Base-by-base conservation (phyloP, 2,797 vertebrate genomes). In the Margarornis squamiger region DNA sequence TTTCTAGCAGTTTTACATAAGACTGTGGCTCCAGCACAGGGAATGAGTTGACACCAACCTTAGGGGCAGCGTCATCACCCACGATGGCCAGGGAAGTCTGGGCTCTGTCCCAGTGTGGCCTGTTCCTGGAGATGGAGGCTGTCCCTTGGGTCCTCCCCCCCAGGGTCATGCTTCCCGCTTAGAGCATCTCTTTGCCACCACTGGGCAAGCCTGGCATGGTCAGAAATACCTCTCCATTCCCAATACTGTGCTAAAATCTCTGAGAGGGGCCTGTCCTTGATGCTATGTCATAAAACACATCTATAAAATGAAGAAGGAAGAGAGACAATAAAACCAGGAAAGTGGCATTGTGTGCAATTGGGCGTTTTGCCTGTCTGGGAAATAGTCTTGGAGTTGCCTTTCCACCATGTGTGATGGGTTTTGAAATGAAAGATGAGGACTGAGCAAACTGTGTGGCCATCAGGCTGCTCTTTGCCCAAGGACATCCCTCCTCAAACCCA, bases 401-500 rank as follows among this genome's bases (percentile, higher is more conserved):
- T 65, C 72, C 81, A 18, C 22, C 0, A 0, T 20, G 5, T 41
- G 46, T 88, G 91, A 85, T 21, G 73, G 76, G 87, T 73, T 93
- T 62, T 38, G 92, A 83, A 96, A 94, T 55, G 80, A 91, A 66
- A 49, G 45, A 55, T 93, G 92, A 75, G 80, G 85, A 29, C 76
- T 14, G 54, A 92, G 88, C 61, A 71, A 61, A 70, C 43, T 3
- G 3, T 26, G 52, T 38, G 71, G 61, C 86, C 77, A 38, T 79
- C 72, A 22, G 71, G 32, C 43, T 10, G 27, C 74, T 81, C 84
- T 65, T 93, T 0, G 34, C 95, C 90, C 95, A 96, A 96, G 96
- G 96, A 82, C 94, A 97, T 93, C 92, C 77, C 81, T 91, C 78
- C 89, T 88, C 95, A 92, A 82, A 29, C 89, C 88, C 65, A 36